phyloP scores from a whole-genome alignment of 2,797 vertebrate species.

The Falco berigora region DNA sequence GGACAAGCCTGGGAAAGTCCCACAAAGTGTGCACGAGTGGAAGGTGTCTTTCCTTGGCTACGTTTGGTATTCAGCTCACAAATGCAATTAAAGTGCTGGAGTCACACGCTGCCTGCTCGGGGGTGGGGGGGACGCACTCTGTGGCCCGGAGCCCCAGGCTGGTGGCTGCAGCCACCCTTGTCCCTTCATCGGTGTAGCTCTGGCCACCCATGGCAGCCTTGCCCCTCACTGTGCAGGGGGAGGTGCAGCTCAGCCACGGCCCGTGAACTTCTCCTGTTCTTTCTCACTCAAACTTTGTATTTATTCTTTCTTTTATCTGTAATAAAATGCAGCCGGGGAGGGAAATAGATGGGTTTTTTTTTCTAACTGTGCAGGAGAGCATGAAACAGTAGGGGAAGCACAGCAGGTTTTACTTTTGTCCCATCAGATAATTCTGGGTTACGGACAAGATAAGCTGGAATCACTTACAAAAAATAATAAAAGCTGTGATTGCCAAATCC shows the following conservation, averaged over 20 bases:
- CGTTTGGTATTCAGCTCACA: not conserved
- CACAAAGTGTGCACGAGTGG: fast-evolving
- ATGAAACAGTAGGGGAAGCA: not conserved
- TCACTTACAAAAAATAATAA: not conserved
- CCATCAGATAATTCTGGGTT: not conserved
- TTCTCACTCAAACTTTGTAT: not conserved
- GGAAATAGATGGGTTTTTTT: not conserved
- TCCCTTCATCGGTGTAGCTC: not conserved
- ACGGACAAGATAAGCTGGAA: not conserved
- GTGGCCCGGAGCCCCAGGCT: not conserved
- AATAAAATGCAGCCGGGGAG: not conserved
- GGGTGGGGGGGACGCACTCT: not conserved
- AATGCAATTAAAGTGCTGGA: too few relatives aligned
- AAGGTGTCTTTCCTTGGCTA: not conserved
- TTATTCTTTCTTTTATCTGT: not conserved
- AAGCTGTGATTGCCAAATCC: not conserved
- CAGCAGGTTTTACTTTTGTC: not conserved
- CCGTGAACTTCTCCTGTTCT: not conserved
- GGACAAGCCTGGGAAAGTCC: not conserved
- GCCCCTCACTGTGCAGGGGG: not conserved
- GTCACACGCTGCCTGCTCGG: fast-evolving
- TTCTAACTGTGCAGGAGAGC: not conserved
- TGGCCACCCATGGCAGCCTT: not conserved
- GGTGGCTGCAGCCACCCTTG: not conserved
- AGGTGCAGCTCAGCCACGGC: not conserved